Conservation (phyloP, 1,140 invertebrate genomes). For the Ruditapes philippinarum region DNA sequence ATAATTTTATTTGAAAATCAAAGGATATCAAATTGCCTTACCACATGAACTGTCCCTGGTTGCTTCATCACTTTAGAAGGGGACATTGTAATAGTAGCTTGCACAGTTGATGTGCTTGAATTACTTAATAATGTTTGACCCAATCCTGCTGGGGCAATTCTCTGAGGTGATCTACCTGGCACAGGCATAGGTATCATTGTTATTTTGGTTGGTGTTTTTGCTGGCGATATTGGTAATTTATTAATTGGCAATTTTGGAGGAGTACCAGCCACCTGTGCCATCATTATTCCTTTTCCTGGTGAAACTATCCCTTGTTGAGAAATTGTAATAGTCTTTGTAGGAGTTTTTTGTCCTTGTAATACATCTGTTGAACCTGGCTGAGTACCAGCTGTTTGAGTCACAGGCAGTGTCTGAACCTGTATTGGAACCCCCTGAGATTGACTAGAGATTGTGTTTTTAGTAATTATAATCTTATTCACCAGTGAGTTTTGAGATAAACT, state of each 20-base stretch:
- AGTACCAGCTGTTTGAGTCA: slow-evolving; percentile 19
- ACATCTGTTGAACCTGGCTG: slow-evolving; percentile 66
- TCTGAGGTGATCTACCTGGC: slow-evolving; percentile 84
- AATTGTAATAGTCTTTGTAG: slow-evolving; percentile 91
- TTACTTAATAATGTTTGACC: slow-evolving; percentile 49
- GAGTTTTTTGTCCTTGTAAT: slow-evolving; percentile 76
- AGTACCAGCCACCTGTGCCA: slow-evolving; percentile 70
- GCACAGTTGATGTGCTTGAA: slow-evolving; percentile 63
- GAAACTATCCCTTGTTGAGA: slow-evolving; percentile 88
- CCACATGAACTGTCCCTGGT: slow-evolving; percentile 74
- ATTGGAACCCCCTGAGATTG: slow-evolving; percentile 82
- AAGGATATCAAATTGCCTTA: no score
- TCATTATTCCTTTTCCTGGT: slow-evolving; percentile 66
- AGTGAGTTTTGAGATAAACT: slow-evolving; percentile 70
- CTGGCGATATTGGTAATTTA: slow-evolving; percentile 84
- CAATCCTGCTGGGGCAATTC: slow-evolving; percentile 78
- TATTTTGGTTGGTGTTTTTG: slow-evolving; percentile 85
- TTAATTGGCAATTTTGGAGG: slow-evolving; percentile 83
- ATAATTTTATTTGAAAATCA: no score
- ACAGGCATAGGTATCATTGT: slow-evolving; percentile 85
- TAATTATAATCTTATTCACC: slow-evolving; percentile 89
- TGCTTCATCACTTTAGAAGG: slow-evolving; percentile 86
- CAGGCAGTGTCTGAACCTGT: slow-evolving; percentile 72
- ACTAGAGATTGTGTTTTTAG: slow-evolving; percentile 86
- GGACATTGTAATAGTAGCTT: slow-evolving; percentile 88